A percentile compares a stretch with the other conserved stretches of the same genome.
phyloP scores from a whole-genome alignment of 2,797 vertebrate genomes.

The Ctenopoma kingsleyae region DNA sequence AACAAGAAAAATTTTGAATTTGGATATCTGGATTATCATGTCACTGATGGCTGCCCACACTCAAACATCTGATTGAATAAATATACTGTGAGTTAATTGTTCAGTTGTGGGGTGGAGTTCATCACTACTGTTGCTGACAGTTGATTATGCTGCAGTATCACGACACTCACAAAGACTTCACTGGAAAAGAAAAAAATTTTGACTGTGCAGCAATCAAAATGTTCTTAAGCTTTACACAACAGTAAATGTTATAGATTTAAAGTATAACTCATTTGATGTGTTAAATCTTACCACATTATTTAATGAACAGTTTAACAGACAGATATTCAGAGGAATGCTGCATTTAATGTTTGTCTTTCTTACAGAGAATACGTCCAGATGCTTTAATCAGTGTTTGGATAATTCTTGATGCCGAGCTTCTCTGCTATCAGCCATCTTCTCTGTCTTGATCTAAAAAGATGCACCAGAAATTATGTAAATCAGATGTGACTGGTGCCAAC shows the following conservation, averaged over 20 bases:
- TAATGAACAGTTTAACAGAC: conserved; percentile 3
- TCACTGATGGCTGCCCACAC: background rate
- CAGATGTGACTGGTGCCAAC: conserved; percentile 16
- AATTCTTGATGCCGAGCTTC: conserved; percentile 21
- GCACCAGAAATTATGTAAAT: conserved; percentile 33
- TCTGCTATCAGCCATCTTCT: conserved; percentile 51
- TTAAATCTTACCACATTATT: background rate
- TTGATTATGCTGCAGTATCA: conserved; percentile 25
- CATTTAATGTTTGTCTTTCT: conserved; percentile 36
- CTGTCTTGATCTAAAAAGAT: conserved; percentile 66
- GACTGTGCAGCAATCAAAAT: background rate
- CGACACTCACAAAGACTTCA: conserved; percentile 20
- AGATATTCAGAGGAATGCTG: background rate
- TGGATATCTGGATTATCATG: background rate
- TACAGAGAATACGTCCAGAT: conserved; percentile 3
- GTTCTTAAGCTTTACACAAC: background rate
- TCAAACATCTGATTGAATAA: conserved; percentile 28
- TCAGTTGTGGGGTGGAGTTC: conserved; percentile 21
- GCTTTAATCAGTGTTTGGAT: conserved; percentile 17
- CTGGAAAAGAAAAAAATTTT: conserved; percentile 9
- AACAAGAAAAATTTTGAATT: background rate
- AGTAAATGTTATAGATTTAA: background rate
- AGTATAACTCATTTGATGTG: conserved; percentile 6
- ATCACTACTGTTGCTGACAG: conserved; percentile 34
- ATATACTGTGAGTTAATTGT: conserved; percentile 28